These are phyloP conservation scores for Eupeodes corollae DNA, from an alignment of 1,140 invertebrate species.

Conservation along the genomic window DNA sequence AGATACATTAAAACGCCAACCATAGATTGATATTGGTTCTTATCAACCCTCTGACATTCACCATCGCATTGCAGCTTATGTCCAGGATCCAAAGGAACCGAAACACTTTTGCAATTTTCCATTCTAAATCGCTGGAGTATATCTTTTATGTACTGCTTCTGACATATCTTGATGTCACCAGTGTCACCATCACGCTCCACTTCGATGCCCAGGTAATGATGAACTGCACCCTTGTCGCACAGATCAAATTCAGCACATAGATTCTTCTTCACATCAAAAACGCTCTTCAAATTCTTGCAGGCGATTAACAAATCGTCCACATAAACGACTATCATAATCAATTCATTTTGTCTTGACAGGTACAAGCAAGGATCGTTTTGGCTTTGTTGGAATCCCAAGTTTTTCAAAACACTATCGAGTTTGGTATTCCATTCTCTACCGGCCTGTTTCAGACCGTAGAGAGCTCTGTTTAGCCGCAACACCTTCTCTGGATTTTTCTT, in stretches of 20 bases:
- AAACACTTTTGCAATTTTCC: background rate
- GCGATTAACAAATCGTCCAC: constrained; percentile 8
- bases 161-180: background rate
- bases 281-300: too few species aligned
- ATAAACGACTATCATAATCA: constrained; percentile 5
- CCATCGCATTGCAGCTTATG: constrained; percentile 1
- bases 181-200: background rate
- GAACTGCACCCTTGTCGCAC: background rate
- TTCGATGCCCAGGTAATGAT: constrained; percentile 1
- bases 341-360: background rate
- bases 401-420: constrained; percentile 5
- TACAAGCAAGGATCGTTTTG: constrained; percentile 8
- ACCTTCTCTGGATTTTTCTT: background rate
- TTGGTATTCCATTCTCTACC: background rate
- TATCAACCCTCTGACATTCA: constrained; percentile 8
- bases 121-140: background rate
- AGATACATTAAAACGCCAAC: constrained; percentile 35
- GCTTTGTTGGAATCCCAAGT: constrained; percentile 1
- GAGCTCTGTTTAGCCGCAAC: background rate
- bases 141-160: constrained; percentile 3
- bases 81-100: constrained; percentile 1
- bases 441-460: background rate
- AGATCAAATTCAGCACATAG: background rate
- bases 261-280: background rate
- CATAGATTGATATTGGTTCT: constrained; percentile 23